phyloP scores from a whole-genome alignment of 1,140 invertebrate species.

The Leptinotarsa defecta region DNA sequence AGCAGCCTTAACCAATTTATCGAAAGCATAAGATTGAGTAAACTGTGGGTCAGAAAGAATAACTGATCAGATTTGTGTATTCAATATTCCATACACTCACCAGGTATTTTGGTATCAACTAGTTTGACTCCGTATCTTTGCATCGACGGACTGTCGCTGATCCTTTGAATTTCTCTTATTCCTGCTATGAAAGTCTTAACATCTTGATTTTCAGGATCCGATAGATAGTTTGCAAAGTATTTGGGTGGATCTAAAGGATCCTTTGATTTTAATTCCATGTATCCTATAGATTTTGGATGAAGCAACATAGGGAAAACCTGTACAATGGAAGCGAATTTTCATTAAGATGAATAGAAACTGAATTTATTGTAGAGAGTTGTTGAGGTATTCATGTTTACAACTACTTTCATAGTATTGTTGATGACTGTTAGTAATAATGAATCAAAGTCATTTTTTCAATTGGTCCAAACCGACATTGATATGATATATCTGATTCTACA shows the following conservation, averaged over 20 bases:
- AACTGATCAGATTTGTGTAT: too few species aligned
- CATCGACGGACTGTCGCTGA: conserved; percentile 52
- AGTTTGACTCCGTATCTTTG: conserved; percentile 55
- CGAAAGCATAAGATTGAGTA: too few species aligned
- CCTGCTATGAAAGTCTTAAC: conserved; percentile 55
- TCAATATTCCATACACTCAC: conserved; percentile 15
- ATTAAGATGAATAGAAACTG: too few species aligned
- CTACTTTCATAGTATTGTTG: too few species aligned
- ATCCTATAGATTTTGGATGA: conserved; percentile 70
- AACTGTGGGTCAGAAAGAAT: too few species aligned
- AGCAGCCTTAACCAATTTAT: too few species aligned
- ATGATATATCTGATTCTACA: too few species aligned
- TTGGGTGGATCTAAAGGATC: conserved; percentile 69
- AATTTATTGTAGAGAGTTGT: too few species aligned
- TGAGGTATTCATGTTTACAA: too few species aligned
- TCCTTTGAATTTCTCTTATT: conserved; percentile 52
- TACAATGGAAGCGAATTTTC: background rate
- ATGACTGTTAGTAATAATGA: too few species aligned
- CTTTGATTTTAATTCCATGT: conserved; percentile 61
- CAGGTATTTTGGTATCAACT: conserved; percentile 55
- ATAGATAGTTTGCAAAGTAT: conserved; percentile 70
- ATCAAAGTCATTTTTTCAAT: too few species aligned
- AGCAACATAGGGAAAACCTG: conserved; percentile 72
- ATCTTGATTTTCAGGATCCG: conserved; percentile 58
- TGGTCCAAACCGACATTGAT: too few species aligned